phyloP scores from a whole-genome alignment of 2,113 vertebrate genomes.

The Phrynosoma blainvillii region DNA sequence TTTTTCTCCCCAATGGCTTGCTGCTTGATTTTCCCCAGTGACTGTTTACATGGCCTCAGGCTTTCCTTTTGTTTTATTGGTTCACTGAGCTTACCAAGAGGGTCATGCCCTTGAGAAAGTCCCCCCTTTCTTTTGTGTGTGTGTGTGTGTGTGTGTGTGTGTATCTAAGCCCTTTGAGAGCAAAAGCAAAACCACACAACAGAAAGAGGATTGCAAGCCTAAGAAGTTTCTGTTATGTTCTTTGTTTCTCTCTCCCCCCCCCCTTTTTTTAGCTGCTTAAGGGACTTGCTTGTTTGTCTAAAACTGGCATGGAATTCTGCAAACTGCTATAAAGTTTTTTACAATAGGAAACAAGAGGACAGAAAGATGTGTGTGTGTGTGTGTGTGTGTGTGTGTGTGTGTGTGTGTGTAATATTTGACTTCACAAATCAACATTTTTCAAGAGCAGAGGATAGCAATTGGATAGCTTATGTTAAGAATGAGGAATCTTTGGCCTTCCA shows the following conservation, averaged over 20 bases:
- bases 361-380: background rate
- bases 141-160: background rate
- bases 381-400: background rate
- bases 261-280: background rate
- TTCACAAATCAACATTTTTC: background rate
- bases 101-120: background rate
- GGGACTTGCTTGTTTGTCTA: background rate
- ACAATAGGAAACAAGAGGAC: constrained; percentile 13
- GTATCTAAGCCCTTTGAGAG: background rate
- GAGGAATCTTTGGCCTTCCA: background rate
- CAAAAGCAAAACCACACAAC: background rate
- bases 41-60: constrained; percentile 20
- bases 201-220: background rate
- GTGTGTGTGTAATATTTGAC: background rate
- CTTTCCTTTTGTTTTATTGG: constrained; percentile 14
- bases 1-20: background rate
- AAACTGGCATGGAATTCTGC: background rate
- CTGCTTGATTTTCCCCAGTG: background rate
- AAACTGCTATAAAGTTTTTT: background rate
- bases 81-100: background rate
- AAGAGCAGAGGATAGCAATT: background rate
- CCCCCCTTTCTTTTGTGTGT: background rate
- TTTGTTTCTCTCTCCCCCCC: background rate
- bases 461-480: background rate
- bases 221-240: fast-evolving